Conservation (phyloP, 1,140 invertebrate species). For the Magallana ariakensis region DNA sequence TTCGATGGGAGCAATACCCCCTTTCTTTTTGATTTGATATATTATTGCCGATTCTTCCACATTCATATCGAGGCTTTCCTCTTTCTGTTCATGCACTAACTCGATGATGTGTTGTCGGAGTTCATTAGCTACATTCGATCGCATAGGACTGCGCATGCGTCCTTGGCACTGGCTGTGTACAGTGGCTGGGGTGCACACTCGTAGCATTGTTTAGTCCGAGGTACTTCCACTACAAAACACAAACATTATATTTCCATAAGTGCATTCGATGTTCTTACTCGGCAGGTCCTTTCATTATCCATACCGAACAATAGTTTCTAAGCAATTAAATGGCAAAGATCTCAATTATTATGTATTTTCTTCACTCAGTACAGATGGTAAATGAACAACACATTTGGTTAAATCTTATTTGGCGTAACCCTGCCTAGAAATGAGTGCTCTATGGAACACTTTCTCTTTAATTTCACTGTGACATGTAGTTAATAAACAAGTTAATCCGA, state of each 20-base stretch:
- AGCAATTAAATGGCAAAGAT: no score
- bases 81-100: constrained; percentile 41
- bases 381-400: not conserved
- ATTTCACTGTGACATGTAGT: constrained; percentile 3
- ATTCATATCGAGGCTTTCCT: constrained; percentile 38
- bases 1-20: constrained; percentile 32
- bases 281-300: no score
- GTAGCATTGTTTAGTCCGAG: constrained; percentile 35
- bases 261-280: no score
- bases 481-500: constrained; percentile 38
- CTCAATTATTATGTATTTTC: no score
- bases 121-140: constrained; percentile 38
- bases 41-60: constrained; percentile 31
- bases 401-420: not conserved
- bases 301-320: no score
- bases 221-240: constrained; percentile 22
- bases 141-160: constrained; percentile 38
- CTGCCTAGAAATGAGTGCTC: not conserved
- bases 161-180: constrained; percentile 17
- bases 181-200: constrained; percentile 44
- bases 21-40: constrained; percentile 53
- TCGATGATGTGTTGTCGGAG: constrained; percentile 50
- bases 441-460: not conserved
- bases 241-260: not conserved
- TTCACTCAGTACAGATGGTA: not conserved